Conservation (phyloP, 2,797 vertebrate genomes). For the Mus minutoides region DNA sequence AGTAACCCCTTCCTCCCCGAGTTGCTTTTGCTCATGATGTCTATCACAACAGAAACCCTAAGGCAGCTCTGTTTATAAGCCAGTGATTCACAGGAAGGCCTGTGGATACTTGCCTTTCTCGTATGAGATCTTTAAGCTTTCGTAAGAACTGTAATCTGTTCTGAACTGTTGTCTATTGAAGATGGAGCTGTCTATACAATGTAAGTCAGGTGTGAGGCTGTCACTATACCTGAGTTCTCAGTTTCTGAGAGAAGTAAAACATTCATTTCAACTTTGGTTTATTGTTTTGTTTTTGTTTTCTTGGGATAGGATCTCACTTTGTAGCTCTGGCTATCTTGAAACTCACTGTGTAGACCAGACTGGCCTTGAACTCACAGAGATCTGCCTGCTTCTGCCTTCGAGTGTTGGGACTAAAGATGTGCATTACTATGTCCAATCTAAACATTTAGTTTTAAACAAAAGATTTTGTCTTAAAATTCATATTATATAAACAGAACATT, state of each 20-base stretch:
- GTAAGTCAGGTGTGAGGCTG: neutral
- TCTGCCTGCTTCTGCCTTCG: neutral
- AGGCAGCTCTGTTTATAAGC: neutral
- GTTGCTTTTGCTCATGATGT: neutral
- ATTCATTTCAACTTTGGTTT: neutral
- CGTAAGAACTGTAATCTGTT: neutral
- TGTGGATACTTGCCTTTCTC: neutral
- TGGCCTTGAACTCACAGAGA: neutral
- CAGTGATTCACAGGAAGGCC: neutral
- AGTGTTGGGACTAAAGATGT: neutral
- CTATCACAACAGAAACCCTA: neutral
- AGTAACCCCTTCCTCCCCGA: neutral
- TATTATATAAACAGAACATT: neutral
- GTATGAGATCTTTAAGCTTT: neutral
- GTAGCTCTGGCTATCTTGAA: too few relatives aligned
- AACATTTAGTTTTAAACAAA: constrained; percentile 51
- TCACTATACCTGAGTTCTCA: constrained; percentile 9
- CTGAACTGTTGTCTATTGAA: constrained; percentile 2
- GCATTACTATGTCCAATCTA: neutral
- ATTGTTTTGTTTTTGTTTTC: neutral
- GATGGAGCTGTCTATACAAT: neutral
- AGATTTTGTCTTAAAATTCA: neutral
- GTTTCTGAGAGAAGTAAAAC: constrained; percentile 32
- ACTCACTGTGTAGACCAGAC: too few relatives aligned
- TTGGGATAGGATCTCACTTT: neutral